phyloP scores from a whole-genome alignment of 2,888 invertebrate species.

The Cryptocephalus primarius region DNA sequence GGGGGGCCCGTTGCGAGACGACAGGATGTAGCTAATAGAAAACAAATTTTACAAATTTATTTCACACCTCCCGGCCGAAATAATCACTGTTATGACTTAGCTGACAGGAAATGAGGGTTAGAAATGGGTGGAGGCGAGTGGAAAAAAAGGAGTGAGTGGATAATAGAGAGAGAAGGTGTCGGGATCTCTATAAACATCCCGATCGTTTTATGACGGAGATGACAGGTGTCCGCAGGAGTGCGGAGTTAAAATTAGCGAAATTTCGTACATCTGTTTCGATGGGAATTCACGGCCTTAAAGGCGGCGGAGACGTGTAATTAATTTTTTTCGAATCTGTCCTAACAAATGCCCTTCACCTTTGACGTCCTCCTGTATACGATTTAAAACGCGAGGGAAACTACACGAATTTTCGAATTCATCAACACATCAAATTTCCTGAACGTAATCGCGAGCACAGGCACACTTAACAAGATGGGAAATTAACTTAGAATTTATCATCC shows the following conservation, averaged over 20 bases:
- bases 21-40: conserved; percentile 16
- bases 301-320: too few species aligned
- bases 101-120: conserved; percentile 18
- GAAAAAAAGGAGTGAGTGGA: conserved; percentile 13
- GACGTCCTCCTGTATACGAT: too few species aligned
- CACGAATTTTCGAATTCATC: too few species aligned
- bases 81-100: conserved; percentile 15
- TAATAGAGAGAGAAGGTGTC: conserved; percentile 4
- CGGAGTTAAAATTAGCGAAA: too few species aligned
- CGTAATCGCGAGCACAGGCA: not conserved
- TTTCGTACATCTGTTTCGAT: too few species aligned
- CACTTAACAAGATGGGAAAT: conserved; percentile 2
- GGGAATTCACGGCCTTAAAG: too few species aligned
- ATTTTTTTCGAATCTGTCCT: too few species aligned
- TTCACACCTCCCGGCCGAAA: conserved; percentile 12
- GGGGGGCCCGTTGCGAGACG: not conserved
- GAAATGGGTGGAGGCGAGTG: conserved; percentile 13
- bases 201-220: conserved; percentile 10
- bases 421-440: not conserved
- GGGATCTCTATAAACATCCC: conserved; percentile 15
- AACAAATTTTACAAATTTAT: conserved; percentile 14
- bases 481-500: conserved; percentile 10
- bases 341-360: too few species aligned
- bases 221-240: conserved; percentile 7
- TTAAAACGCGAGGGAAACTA: too few species aligned